Percentiles rank a stretch among this genome's conserved stretches.
These are phyloP conservation scores for Hemibagrus guttatus DNA, from an alignment of 2,797 vertebrate species.

Conservation along the genomic window DNA sequence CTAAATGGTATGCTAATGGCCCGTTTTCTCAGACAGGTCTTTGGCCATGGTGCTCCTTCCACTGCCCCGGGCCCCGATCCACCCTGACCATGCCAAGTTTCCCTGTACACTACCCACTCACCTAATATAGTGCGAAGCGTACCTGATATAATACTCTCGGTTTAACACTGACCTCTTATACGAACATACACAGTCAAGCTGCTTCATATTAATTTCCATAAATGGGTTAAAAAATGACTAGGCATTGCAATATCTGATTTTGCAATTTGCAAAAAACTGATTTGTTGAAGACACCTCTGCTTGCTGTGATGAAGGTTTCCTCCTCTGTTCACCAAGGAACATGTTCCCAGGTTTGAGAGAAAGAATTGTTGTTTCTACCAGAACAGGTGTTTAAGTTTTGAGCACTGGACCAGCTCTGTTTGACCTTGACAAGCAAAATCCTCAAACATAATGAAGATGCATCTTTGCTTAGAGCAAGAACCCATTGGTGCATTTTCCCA, in stretches of 20 bases:
- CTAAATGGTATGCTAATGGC: slow-evolving; percentile 63
- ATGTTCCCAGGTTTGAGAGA: slow-evolving; percentile 7
- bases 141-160: slow-evolving; percentile 40
- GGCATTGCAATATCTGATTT: slow-evolving; percentile 29
- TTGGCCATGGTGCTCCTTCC: slow-evolving; percentile 47
- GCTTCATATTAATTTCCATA: slow-evolving; percentile 22
- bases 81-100: slow-evolving; percentile 52
- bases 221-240: slow-evolving; percentile 15
- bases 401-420: neutral
- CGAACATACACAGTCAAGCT: slow-evolving; percentile 35
- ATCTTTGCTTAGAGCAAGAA: slow-evolving; percentile 15
- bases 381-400: neutral
- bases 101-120: slow-evolving; percentile 47
- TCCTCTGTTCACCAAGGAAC: neutral
- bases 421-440: slow-evolving; percentile 29
- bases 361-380: slow-evolving; percentile 1
- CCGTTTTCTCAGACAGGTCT: slow-evolving; percentile 61
- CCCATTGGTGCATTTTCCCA: slow-evolving; percentile 2
- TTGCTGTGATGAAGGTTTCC: slow-evolving; percentile 27
- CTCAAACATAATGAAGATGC: slow-evolving; percentile 47
- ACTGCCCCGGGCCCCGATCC: slow-evolving; percentile 40
- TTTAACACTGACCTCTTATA: slow-evolving; percentile 48
- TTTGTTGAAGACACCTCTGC: slow-evolving; percentile 13
- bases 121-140: slow-evolving; percentile 39
- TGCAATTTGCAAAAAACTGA: too few relatives aligned